Evolutionary conservation across 2,797 vertebrate species (phyloP), one percentile per base, ranked within the genome.

Genomic region (Megalops cyprinoides): DNA sequence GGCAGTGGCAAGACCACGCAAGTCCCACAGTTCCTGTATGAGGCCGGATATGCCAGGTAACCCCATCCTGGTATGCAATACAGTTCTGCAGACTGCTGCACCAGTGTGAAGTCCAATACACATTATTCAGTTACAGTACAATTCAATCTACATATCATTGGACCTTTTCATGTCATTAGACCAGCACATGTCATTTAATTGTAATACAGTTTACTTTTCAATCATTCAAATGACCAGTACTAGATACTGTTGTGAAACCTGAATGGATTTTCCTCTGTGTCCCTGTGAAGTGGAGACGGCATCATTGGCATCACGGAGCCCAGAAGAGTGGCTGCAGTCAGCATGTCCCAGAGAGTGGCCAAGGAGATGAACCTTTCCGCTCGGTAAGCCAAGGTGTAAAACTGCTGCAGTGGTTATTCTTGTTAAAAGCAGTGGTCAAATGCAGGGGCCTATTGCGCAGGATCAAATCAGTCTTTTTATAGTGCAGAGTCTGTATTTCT

Each of bases 1-100:
- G 98, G 98, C 81, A 99, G 98, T 0, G 98, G 98, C 37, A 99
- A 99, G 92, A 99, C 98, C 56, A 99, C 98, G 0, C 98, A 99
- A 84, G 94, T 99, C 67, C 98, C 98, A 23, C 98, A 99, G 93
- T 99, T 99, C 55, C 95, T 99, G n/a, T 99, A 98, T 2, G 98
- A 99, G 87, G 97, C 97, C 0, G 98, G 98, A 78, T 99, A 97
- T 39, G 91, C 96, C 88, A 97, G 96, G 98, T 99, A 90, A 20
- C 25, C 15, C 53, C 28, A 39, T n/a, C 3, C 34, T 9, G 65
- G 18, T 39, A 20, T 20, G 23, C 67, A 23, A 7, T n/a, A 6
- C 31, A 25, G 20, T 23, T 23, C 55, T 58, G 55, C 55, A 58
- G n/a, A n/a, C 9, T n/a, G 55, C 46, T 48, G 9, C 46, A 48